Percentiles rank a stretch among this genome's conserved stretches.
These are phyloP conservation scores for Bombus soroeensis DNA, from an alignment of 1,140 invertebrate species.

Conservation along the genomic window DNA sequence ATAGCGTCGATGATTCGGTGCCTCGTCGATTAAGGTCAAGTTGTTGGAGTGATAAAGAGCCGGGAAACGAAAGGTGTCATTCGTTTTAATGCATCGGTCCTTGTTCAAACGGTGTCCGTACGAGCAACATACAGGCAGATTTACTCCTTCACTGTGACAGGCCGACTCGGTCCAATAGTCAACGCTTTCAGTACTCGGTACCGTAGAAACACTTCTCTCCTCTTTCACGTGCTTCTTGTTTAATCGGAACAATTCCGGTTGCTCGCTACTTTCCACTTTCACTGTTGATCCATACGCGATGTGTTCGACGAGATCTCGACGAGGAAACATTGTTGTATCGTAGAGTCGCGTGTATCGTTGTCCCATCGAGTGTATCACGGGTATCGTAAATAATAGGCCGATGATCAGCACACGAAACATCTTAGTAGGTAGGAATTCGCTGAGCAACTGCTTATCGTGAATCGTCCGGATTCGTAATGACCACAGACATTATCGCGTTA, in stretches of 20 bases:
- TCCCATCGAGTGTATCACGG: background rate
- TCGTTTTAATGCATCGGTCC: background rate
- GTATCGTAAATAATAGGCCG: background rate
- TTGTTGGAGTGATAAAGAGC: constrained; percentile 13
- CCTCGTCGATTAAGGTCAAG: background rate
- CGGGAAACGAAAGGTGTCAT: constrained; percentile 31
- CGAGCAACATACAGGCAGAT: constrained; percentile 53
- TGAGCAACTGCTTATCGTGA: background rate
- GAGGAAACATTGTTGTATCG: background rate
- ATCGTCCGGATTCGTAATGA: background rate
- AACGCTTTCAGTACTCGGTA: too few species aligned
- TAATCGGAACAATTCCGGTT: background rate
- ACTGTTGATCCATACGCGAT: background rate
- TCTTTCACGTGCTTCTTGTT: background rate
- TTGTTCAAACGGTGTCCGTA: background rate
- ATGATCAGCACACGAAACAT: constrained; percentile 6
- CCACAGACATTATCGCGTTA: constrained; percentile 21
- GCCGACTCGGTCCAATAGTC: too few species aligned
- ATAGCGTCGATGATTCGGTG: background rate
- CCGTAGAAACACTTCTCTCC: background rate
- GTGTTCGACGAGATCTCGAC: background rate
- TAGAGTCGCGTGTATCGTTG: background rate
- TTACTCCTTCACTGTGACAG: background rate
- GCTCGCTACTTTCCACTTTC: background rate
- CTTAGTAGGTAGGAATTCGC: background rate